Evolutionary conservation across 2,797 vertebrate genomes (phyloP).

Genomic region (Molothrus aeneus): DNA sequence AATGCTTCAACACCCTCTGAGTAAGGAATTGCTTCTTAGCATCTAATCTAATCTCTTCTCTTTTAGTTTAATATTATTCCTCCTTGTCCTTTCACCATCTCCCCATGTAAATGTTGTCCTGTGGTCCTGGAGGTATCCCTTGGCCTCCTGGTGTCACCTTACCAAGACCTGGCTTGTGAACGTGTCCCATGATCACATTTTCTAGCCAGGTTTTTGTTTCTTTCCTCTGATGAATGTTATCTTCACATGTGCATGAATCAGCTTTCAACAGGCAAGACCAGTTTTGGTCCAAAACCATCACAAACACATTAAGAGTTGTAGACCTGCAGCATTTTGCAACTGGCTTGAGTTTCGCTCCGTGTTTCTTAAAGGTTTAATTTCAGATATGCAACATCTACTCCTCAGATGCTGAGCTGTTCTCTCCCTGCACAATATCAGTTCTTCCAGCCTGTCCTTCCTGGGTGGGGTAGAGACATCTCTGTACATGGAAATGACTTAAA

Average conservation of each 20-base stretch:
- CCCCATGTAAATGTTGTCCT: background rate
- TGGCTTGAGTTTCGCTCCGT: background rate
- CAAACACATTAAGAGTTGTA: background rate
- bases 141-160: background rate
- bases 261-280: background rate
- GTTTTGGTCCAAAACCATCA: background rate
- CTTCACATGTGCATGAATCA: background rate
- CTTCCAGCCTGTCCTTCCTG: background rate
- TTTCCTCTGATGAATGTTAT: background rate
- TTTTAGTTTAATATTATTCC: background rate
- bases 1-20: background rate
- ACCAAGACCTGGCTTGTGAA: background rate
- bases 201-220: background rate
- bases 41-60: background rate
- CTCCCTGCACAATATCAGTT: fast-evolving
- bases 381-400: fast-evolving
- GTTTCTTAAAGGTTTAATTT: background rate
- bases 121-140: background rate
- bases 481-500: background rate
- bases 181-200: background rate
- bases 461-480: background rate
- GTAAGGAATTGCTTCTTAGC: background rate
- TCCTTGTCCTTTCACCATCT: background rate
- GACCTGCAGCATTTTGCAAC: background rate
- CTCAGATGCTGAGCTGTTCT: background rate